Evolutionary conservation across 2,797 vertebrate genomes (phyloP).

Genomic region (Fistularia commersonii): DNA sequence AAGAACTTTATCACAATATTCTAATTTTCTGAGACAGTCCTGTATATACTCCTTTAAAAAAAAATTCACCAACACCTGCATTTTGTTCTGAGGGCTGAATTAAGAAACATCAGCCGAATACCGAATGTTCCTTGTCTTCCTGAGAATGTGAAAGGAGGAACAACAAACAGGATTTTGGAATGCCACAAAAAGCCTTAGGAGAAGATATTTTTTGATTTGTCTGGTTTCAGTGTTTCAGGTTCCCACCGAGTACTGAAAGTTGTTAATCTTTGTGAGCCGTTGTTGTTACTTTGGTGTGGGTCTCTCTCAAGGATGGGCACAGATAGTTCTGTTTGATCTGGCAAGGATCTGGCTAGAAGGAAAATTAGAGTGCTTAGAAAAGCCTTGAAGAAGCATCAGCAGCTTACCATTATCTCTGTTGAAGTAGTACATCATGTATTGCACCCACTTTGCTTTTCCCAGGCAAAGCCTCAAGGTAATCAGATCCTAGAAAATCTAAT

Average conservation of each 20-base stretch:
- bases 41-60: constrained; percentile 4
- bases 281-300: constrained; percentile 63
- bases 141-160: constrained; percentile 35
- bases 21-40: too few species aligned
- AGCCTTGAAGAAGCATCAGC: constrained; percentile 37
- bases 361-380: constrained; percentile 54
- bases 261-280: constrained; percentile 54
- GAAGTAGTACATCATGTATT: constrained; percentile 18
- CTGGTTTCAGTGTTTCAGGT: constrained; percentile 38
- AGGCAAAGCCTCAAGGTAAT: constrained; percentile 24
- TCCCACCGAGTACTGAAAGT: constrained; percentile 59
- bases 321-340: constrained; percentile 59
- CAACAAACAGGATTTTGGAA: constrained; percentile 54
- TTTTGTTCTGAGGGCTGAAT: constrained; percentile 21
- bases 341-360: constrained; percentile 31
- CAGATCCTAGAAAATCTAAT: too few species aligned
- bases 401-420: constrained; percentile 38
- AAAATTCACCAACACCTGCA: constrained; percentile 5
- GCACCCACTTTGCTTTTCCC: constrained; percentile 15
- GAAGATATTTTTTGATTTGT: constrained; percentile 44
- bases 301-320: constrained; percentile 50
- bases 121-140: neutral
- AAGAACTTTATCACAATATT: too few species aligned
- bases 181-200: constrained; percentile 44
- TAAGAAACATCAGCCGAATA: constrained; percentile 4